phyloP scores from a whole-genome alignment of 2,113 vertebrate species.

The Chrysochloris asiatica region DNA sequence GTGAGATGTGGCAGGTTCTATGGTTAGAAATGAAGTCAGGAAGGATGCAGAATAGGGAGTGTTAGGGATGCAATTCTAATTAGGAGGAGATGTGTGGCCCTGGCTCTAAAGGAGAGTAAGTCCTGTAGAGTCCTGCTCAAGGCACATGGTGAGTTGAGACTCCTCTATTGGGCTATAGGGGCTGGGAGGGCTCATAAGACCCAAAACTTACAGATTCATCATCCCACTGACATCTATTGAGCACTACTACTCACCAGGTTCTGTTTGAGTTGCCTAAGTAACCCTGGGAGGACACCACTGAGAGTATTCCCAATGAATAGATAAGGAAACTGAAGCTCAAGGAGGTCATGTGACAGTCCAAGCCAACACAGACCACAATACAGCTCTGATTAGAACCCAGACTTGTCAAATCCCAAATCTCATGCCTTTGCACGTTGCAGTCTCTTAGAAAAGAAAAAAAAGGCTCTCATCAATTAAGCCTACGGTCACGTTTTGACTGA shows the following conservation, averaged over 20 bases:
- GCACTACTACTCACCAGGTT: background rate
- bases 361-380: background rate
- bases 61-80: background rate
- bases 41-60: background rate
- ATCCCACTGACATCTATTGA: background rate
- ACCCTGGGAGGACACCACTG: no score
- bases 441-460: background rate
- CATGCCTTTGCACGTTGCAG: background rate
- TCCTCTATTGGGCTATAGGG: fast-evolving
- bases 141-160: background rate
- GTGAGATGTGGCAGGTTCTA: background rate
- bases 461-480: background rate
- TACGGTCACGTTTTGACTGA: background rate
- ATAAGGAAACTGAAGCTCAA: background rate
- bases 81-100: background rate
- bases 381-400: background rate
- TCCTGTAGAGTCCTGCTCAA: no score
- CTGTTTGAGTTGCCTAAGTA: background rate
- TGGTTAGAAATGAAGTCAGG: background rate
- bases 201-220: background rate
- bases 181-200: background rate
- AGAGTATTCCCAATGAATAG: background rate
- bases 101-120: background rate
- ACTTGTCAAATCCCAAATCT: background rate
- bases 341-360: background rate